Evolutionary conservation across 2,888 invertebrate species (phyloP).

Genomic region (Pogonocherus hispidulus): DNA sequence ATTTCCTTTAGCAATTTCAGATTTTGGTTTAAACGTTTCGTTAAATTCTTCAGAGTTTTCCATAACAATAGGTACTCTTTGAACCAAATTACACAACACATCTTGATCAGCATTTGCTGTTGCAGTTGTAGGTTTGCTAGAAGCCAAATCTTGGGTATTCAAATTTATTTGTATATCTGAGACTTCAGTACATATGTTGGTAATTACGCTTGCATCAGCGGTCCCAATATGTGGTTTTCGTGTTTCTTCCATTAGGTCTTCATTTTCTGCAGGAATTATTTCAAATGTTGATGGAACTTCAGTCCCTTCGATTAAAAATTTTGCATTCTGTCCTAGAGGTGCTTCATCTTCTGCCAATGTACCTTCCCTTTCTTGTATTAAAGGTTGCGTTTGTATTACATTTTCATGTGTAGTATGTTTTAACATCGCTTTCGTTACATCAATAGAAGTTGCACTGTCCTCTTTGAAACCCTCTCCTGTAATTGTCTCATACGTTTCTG

Average conservation of each 20-base stretch:
- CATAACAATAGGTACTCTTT: constrained; percentile 47
- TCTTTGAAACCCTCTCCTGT: constrained; percentile 46
- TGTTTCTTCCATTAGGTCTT: constrained; percentile 64
- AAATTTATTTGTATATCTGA: constrained; percentile 58
- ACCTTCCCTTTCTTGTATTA: constrained; percentile 64
- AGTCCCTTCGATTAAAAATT: constrained; percentile 66
- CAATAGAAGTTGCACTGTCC: constrained; percentile 27
- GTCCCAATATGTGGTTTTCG: constrained; percentile 58
- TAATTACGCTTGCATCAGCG: constrained; percentile 63
- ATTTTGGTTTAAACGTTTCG: constrained; percentile 68
- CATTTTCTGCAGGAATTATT: constrained; percentile 70
- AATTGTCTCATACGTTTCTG: constrained; percentile 60
- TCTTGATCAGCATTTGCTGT: constrained; percentile 52
- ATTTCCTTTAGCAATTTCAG: constrained; percentile 70
- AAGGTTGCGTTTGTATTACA: constrained; percentile 60
- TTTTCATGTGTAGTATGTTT: constrained; percentile 60
- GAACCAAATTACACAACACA: constrained; percentile 51
- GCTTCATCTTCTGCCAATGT: constrained; percentile 44
- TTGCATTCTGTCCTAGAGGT: constrained; percentile 63
- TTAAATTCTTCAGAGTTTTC: constrained; percentile 59
- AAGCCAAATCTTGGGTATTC: constrained; percentile 45
- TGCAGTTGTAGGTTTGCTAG: constrained; percentile 42
- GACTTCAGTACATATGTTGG: constrained; percentile 68
- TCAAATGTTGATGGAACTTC: constrained; percentile 69
- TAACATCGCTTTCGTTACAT: constrained; percentile 56